A percentile compares a stretch with the other conserved stretches of the same genome.
These are phyloP conservation scores for Neoarius graeffei DNA, from an alignment of 2,113 vertebrate genomes.

Conservation along the genomic window DNA sequence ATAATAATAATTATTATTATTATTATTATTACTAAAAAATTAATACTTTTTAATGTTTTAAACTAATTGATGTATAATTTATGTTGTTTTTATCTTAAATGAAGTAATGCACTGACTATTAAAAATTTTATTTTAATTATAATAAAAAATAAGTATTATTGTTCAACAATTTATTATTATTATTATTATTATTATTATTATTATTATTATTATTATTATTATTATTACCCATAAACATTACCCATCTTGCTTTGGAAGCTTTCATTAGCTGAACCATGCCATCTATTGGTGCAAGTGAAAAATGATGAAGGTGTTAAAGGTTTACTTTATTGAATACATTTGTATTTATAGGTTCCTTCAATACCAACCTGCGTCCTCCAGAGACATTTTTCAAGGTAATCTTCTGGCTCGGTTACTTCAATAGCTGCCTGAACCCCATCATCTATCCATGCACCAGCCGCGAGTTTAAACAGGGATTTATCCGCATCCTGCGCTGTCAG, in stretches of 20 bases:
- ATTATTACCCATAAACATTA: background rate
- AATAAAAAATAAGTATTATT: too few relatives aligned
- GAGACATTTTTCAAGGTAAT: conserved; percentile 91
- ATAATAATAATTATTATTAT: too few relatives aligned
- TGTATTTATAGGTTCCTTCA: conserved; percentile 83
- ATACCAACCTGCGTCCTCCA: conserved; percentile 83
- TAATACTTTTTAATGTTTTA: too few relatives aligned
- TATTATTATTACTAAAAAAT: too few relatives aligned
- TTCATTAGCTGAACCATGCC: conserved; percentile 43
- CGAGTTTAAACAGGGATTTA: conserved; percentile 95
- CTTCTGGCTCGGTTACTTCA: conserved; percentile 98
- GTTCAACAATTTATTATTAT: too few relatives aligned
- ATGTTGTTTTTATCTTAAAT: too few relatives aligned
- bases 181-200: too few relatives aligned
- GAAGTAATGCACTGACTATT: too few relatives aligned
- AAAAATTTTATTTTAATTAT: too few relatives aligned
- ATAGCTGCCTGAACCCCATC: conserved; percentile 97
- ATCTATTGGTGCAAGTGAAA: conserved; percentile 45
- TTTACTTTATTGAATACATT: background rate
- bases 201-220: too few relatives aligned
- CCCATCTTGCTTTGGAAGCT: background rate
- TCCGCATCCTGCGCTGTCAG: conserved; percentile 88
- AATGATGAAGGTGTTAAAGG: background rate
- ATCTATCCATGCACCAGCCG: conserved; percentile 98
- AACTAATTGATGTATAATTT: too few relatives aligned